Evolutionary conservation across 2,797 vertebrate species (phyloP), one percentile per base, ranked within the genome.

Genomic region (Lateolabrax maculatus): DNA sequence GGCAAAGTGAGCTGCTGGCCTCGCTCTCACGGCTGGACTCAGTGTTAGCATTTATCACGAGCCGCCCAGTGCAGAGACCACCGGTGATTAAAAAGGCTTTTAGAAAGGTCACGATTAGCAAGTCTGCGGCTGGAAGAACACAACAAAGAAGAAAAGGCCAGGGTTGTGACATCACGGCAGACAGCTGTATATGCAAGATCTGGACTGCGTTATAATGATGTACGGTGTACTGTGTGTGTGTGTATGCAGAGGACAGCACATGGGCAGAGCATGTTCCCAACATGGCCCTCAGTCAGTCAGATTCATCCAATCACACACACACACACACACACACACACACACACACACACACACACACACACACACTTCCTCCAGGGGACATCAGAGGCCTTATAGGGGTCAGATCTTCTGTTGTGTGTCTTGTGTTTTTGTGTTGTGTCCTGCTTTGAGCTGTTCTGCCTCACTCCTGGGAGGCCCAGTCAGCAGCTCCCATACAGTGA

Each of bases 401-500:
- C 69, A 87, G 76, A 83, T 39, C 56, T 60, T 84, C 43, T 51
- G 66, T 57, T 72, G 36, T 56, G 66, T 3, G 53, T 75, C 60
- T 25, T 67, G 65, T 79, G 43, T 79, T 81, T 67, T 9, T 77
- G 63, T 66, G 31, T 64, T 6, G 64, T 79, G 80, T 84, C 61
- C 83, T 74, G 68, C 69, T 58, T 70, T 67, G 68, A 87, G 66
- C 70, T 64, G 55, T 6, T 61, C 44, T 31, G 61, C 34, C 41
- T 48, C 21, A 21, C 55, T 77, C 76, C 80, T 58, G 75, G 65
- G 75, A 71, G 80, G 71, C 71, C 48, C 21, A 19, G 64, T 85
- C 81, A 80, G 80, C 87, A 77, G 80, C 87, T 90, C 80, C 84
- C 79, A 57, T 51, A 63, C 55, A 68, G 57, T 65, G 82, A 87